These are phyloP conservation scores for Tetanocera ferruginea DNA, from an alignment of 2,888 invertebrate genomes.

Conservation along the genomic window DNA sequence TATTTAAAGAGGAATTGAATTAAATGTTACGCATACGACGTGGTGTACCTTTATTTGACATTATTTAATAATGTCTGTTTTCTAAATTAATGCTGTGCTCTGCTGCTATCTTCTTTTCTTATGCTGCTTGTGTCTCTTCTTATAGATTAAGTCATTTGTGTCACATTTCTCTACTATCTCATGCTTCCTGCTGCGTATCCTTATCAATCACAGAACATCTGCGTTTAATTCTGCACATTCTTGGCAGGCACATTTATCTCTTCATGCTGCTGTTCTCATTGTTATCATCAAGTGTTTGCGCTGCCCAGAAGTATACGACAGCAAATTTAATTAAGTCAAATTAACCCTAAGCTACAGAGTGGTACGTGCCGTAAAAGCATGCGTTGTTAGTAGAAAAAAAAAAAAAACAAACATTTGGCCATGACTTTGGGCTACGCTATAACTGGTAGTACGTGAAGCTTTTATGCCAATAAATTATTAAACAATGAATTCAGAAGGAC, in stretches of 20 bases:
- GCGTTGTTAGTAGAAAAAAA: too few species aligned
- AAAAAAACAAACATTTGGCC: too few species aligned
- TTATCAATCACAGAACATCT: constrained; percentile 41
- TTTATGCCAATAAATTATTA: constrained; percentile 7
- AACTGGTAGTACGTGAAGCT: constrained; percentile 14
- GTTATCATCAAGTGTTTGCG: neutral
- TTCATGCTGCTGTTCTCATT: neutral
- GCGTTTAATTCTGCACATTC: constrained; percentile 32
- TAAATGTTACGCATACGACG: neutral
- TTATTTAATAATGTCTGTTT: neutral
- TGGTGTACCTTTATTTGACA: neutral
- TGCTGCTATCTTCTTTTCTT: neutral
- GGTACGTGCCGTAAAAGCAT: too few species aligned
- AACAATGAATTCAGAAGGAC: too few species aligned
- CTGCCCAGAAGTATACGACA: neutral
- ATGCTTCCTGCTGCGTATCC: neutral
- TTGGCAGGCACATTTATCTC: constrained; percentile 15
- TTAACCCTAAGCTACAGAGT: neutral
- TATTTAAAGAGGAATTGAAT: neutral
- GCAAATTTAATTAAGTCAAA: neutral
- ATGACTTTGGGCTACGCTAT: too few species aligned
- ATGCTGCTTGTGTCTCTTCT: neutral
- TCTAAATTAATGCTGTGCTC: neutral
- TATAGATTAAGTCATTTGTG: neutral
- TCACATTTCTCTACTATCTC: neutral